Evolutionary conservation across 2,113 vertebrate genomes (phyloP).

Genomic region (Lepus timidus): DNA sequence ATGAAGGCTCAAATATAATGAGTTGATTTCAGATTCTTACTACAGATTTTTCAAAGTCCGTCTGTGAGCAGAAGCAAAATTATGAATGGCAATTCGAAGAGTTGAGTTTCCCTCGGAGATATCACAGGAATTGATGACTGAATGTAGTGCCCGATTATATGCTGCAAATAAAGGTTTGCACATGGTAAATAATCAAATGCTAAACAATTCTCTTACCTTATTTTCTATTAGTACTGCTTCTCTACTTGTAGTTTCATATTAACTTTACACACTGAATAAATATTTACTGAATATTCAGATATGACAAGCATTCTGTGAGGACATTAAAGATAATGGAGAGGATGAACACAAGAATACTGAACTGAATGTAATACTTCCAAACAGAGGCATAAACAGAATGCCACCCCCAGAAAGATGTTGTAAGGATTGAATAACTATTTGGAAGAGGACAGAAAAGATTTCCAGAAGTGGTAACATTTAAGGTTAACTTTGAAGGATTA

Average conservation of each 20-base stretch:
- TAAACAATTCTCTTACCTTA: background rate
- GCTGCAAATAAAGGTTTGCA: constrained; percentile 85
- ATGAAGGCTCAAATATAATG: constrained; percentile 32
- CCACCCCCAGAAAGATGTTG: background rate
- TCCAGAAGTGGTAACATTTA: background rate
- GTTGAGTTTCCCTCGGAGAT: constrained; percentile 63
- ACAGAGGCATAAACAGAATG: background rate
- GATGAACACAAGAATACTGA: constrained; percentile 1
- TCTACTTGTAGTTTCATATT: background rate
- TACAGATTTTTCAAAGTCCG: constrained; percentile 69
- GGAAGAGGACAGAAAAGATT: background rate
- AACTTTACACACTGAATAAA: constrained; percentile 16
- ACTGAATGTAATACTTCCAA: constrained; percentile 10
- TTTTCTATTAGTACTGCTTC: background rate
- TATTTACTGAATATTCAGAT: constrained; percentile 27
- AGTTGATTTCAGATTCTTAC: constrained; percentile 46
- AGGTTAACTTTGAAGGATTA: background rate
- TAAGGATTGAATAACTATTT: background rate
- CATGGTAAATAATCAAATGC: background rate
- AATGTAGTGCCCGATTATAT: constrained; percentile 90
- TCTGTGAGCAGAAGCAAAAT: constrained; percentile 77
- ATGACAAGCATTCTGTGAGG: background rate
- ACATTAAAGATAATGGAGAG: constrained; percentile 33
- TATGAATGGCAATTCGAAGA: constrained; percentile 73
- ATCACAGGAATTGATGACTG: constrained; percentile 89